Base-by-base conservation (phyloP, 1,140 invertebrate genomes). In the Scaptomyza pallida region DNA sequence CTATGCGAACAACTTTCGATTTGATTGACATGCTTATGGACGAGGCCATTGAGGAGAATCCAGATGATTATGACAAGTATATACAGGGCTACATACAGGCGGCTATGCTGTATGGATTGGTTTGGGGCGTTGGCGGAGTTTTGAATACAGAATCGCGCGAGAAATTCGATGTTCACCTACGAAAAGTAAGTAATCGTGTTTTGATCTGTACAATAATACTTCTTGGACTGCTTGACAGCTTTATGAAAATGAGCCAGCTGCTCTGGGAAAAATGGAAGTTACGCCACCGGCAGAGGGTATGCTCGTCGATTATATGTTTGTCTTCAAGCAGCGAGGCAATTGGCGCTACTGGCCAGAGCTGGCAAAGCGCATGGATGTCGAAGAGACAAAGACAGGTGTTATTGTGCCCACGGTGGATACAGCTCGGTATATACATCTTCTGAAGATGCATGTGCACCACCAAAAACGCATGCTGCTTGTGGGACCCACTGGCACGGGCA, bases 401-500 rank as follows among this genome's bases (percentile, higher is more conserved):
- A 90, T 91, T 60, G 90, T 98, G 44, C 96, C 97, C 0, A 98
- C 97, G 0, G 92, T 96, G 10, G 97, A 99, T 78, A 96, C 96
- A 0, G 93, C 96, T 33, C 97, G 97, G 91, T 97, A 95, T 79
- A 91, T 93, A 40, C 93, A 94, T 68, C 92, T 97, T 33, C 82
- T 96, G 5, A 93, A 94, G 79, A 86, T 95, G 64, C 95, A 95
- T 73, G 94, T 96, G 5, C 89, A 94, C 51, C 92, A 94, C 86
- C 93, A 93, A 48, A 94, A 94, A 62, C 94, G 96, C 6, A 92
- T 97, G 72, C 91, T 99, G 9, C 89, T 99, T 17, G 95, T 97
- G 12, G 98, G 98, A 0, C 96, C 97, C 2, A 98, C 97, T 6
- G 97, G 97, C 15, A 98, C 97, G 0, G 97, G 97, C 0, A 99